Conservation (phyloP, 2,113 vertebrate genomes). For the Hippopotamus amphibius region DNA sequence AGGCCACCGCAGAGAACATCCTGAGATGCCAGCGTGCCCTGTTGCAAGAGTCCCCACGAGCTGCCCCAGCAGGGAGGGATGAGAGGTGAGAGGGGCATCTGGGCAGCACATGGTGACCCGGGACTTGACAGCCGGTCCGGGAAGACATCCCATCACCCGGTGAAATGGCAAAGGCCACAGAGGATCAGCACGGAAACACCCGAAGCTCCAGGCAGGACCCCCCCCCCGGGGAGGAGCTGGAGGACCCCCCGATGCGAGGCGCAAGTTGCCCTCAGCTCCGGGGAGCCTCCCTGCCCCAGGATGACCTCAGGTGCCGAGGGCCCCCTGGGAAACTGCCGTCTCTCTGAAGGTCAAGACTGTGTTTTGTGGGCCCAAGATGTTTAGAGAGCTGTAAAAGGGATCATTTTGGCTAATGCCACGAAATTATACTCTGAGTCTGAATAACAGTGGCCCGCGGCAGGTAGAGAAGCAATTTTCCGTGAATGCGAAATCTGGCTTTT, state of each 20-base stretch:
- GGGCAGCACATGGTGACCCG: background rate
- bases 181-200: fast-evolving
- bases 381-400: slow-evolving; percentile 55
- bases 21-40: slow-evolving; percentile 81
- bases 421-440: slow-evolving; percentile 48
- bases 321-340: background rate
- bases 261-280: too few species aligned
- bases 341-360: slow-evolving; percentile 61
- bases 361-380: slow-evolving; percentile 28
- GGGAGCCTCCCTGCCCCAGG: background rate
- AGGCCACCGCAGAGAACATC: slow-evolving; percentile 86
- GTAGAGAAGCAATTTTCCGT: slow-evolving; percentile 48
- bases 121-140: slow-evolving; percentile 77
- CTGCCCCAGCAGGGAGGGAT: slow-evolving; percentile 75
- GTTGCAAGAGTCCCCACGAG: slow-evolving; percentile 57
- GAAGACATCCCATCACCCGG: slow-evolving; percentile 77
- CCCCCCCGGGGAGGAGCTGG: background rate
- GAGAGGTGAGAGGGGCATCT: background rate
- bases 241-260: fast-evolving
- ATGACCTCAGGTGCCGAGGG: background rate
- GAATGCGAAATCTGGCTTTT: slow-evolving; percentile 25
- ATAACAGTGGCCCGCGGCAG: slow-evolving; percentile 42
- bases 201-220: background rate
- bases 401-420: slow-evolving; percentile 59
- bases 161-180: background rate